Conservation (phyloP, 2,113 vertebrate genomes). For the Marcusenius ussheri region DNA sequence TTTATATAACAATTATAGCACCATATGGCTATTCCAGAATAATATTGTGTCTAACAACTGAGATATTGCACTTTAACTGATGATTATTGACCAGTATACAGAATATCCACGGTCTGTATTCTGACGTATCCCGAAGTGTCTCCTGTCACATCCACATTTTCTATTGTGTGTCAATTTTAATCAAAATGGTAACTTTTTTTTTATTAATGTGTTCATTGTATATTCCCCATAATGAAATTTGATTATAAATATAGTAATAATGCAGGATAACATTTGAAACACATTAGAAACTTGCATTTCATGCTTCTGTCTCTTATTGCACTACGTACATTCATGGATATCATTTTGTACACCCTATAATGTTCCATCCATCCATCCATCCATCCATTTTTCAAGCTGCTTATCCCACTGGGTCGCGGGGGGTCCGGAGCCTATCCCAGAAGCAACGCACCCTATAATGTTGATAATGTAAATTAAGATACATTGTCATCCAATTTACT, state of each 20-base stretch:
- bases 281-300: not conserved
- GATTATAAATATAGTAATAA: not conserved
- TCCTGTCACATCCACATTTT: not conserved
- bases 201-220: not conserved
- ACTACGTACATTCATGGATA: not conserved
- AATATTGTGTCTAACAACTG: not conserved
- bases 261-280: not conserved
- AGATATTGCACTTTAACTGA: not conserved
- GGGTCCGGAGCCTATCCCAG: too few relatives aligned
- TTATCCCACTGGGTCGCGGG: too few relatives aligned
- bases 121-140: not conserved
- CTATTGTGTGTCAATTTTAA: not conserved
- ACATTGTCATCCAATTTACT: not conserved
- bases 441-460: not conserved
- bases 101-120: not conserved
- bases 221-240: not conserved
- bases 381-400: too few relatives aligned
- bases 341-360: not conserved
- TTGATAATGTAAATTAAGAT: not conserved
- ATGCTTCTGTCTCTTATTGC: not conserved
- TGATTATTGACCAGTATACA: not conserved
- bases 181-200: not conserved
- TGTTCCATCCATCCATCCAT: too few relatives aligned
- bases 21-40: not conserved
- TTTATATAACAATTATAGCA: not conserved